Conservation (phyloP, 2,797 vertebrate genomes). For the Alca torda region DNA sequence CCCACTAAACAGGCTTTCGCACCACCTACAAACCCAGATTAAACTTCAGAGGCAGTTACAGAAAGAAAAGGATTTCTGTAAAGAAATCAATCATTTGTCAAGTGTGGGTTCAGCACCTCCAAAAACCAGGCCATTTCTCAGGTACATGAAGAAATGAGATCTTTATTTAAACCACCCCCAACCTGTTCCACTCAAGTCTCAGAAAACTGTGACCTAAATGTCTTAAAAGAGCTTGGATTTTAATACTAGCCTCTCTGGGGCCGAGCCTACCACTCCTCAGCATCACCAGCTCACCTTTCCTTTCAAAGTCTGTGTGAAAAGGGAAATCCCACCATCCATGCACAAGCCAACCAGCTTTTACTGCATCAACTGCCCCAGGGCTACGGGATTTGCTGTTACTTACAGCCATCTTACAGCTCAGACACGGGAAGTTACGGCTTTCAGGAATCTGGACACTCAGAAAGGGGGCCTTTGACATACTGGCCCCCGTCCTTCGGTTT, state of each 20-base stretch:
- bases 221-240: background rate
- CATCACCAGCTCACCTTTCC: background rate
- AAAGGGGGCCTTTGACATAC: background rate
- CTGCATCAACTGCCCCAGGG: background rate
- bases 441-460: background rate
- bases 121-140: slow-evolving; percentile 55
- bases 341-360: background rate
- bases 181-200: background rate
- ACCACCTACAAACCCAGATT: slow-evolving; percentile 63
- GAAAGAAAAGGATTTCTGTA: slow-evolving; percentile 50
- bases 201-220: slow-evolving; percentile 22
- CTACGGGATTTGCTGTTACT: background rate
- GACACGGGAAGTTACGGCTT: background rate
- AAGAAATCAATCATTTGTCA: slow-evolving; percentile 52
- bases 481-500: background rate
- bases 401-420: background rate
- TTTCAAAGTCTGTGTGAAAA: background rate
- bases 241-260: background rate
- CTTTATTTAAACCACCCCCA: slow-evolving; percentile 51
- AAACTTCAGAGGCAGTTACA: slow-evolving; percentile 36
- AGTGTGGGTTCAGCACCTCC: slow-evolving; percentile 64
- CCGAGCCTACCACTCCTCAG: background rate
- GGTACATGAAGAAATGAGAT: slow-evolving; percentile 38
- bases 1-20: slow-evolving; percentile 44
- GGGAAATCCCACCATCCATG: rapidly evolving